phyloP scores from a whole-genome alignment of 1,140 invertebrate genomes.

The Temnothorax curvispinosus region DNA sequence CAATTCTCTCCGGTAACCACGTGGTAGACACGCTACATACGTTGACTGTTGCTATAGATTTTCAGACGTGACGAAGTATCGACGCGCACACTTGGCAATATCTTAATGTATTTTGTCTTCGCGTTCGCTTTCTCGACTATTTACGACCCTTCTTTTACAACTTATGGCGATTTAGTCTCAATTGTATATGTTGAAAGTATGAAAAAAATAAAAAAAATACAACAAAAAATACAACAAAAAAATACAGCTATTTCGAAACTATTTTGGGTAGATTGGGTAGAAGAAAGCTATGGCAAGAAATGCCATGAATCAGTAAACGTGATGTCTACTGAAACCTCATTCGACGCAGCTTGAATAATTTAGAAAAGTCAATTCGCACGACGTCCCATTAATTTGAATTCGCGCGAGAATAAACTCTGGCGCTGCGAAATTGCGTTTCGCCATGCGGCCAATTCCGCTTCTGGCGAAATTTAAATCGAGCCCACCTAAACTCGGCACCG shows the following conservation, averaged over 20 bases:
- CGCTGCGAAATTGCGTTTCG: constrained; percentile 79
- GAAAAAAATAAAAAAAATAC: not conserved
- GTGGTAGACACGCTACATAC: constrained; percentile 64
- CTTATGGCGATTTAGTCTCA: not conserved
- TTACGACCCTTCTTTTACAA: not conserved
- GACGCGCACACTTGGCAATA: not conserved
- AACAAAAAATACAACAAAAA: not conserved
- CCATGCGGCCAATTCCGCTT: constrained; percentile 77
- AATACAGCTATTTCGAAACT: not conserved
- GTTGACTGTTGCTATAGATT: constrained; percentile 19
- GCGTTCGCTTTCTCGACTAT: not conserved
- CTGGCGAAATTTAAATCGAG: constrained; percentile 79
- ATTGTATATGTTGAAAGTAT: not conserved
- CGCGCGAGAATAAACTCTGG: constrained; percentile 72
- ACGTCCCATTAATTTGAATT: constrained; percentile 80
- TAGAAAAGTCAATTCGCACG: constrained; percentile 70
- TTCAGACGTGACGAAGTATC: constrained; percentile 22
- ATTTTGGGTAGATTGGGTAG: not conserved
- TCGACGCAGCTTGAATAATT: constrained; percentile 64
- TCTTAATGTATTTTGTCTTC: constrained; percentile 31
- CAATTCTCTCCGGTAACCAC: constrained; percentile 64
- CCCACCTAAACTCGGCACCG: constrained; percentile 68
- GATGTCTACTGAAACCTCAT: constrained; percentile 60
- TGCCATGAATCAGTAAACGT: constrained; percentile 51
- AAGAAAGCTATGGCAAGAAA: constrained; percentile 26